Conservation (phyloP, 2,888 invertebrate species). For the Mamestra brassicae region DNA sequence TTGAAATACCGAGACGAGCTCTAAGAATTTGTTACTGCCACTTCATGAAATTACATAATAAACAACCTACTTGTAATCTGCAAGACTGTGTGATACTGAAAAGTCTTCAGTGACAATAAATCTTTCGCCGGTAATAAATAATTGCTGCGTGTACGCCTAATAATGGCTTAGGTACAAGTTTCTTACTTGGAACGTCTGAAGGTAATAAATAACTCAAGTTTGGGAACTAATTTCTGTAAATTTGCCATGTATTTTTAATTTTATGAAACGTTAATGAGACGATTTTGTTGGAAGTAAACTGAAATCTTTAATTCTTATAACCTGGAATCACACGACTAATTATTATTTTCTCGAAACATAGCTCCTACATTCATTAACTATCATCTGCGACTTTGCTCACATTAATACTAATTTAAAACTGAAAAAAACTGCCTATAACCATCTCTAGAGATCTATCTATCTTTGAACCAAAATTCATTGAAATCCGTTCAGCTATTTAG, state of each 20-base stretch:
- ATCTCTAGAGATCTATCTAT: no score
- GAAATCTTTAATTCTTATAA: no score
- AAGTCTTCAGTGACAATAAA: conserved; percentile 34
- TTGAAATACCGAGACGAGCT: no score
- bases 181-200: conserved; percentile 6
- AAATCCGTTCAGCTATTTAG: no score
- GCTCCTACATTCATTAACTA: no score
- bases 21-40: background rate
- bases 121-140: conserved; percentile 9
- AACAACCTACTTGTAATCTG: background rate
- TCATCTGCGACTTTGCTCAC: no score
- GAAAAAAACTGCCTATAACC: no score
- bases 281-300: background rate
- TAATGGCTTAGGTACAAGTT: conserved; percentile 22
- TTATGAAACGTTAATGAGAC: background rate
- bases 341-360: no score
- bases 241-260: background rate
- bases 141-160: conserved; percentile 15
- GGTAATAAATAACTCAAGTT: conserved; percentile 12
- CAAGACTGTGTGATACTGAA: conserved; percentile 24
- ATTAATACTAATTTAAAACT: no score
- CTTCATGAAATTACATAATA: background rate
- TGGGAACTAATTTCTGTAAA: background rate
- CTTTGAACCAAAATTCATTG: no score
- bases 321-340: no score